Evolutionary conservation across 2,888 invertebrate genomes (phyloP), one percentile per base, ranked within the genome.

Genomic region (Asteroscopus sphinx): DNA sequence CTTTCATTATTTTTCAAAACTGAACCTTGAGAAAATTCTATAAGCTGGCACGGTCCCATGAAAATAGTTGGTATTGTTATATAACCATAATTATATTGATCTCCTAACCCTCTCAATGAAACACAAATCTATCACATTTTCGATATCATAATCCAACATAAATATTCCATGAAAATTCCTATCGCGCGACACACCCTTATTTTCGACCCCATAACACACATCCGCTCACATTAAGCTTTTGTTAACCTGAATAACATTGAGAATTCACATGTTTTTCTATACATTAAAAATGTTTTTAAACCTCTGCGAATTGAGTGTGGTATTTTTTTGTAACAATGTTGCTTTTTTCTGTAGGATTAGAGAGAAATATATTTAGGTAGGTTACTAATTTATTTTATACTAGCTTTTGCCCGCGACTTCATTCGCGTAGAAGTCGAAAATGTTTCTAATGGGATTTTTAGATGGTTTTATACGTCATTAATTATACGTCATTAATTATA

Each of bases 211-310:
- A 56, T 69, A 61, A 66, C 39, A 30, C 21, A 40, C 47, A 41
- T 30, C 26, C 21, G 39, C 17, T 21, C 11, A 26, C 33, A 56
- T 56, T 45, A 35, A 36, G 44, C 33, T 37, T 57, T 41, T 56
- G 41, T 55, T 57, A 40, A 61, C 44, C 46, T 59, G 64, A 62
- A 69, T 53, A 62, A 48, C 53, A 61, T 51, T 68, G 53, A 66
- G 70, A 69, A 75, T 72, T 68, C 72, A 54, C 65, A 72, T 72
- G 73, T 74, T 71, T 75, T 74, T 67, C 51, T 76, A 76, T 73
- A 71, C 57, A 73, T 74, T 70, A 70, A 73, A 62, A 73, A 58
- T 44, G 59, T 59, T 68, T 67, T 57, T 46, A 55, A 63, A 66
- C 32, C 7, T 15, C 11, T 12, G 12, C 16, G 11, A 26, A 26